Evolutionary conservation across 2,888 invertebrate species (phyloP).

Genomic region (Metopia argyrocephala): DNA sequence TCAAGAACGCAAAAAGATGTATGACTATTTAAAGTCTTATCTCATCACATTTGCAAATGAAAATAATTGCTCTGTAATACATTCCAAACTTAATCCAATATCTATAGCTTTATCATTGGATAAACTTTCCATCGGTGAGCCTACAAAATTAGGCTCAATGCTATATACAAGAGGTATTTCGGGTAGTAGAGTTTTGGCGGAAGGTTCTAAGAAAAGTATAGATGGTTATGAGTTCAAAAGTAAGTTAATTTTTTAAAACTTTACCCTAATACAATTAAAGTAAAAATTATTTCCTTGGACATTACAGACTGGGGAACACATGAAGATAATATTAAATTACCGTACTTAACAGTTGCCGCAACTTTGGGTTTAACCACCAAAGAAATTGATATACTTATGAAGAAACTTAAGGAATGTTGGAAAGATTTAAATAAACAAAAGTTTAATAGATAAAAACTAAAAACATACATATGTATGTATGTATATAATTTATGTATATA

Average conservation of each 20-base stretch:
- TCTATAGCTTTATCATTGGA: slow-evolving; percentile 81
- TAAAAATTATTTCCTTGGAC: too few relatives aligned
- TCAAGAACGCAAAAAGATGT: slow-evolving; percentile 82
- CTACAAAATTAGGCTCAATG: slow-evolving; percentile 83
- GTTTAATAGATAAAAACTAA: neutral
- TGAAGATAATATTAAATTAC: slow-evolving; percentile 75
- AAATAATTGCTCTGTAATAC: slow-evolving; percentile 79
- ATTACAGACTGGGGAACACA: slow-evolving; percentile 88
- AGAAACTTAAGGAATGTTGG: slow-evolving; percentile 81
- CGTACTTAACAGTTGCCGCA: slow-evolving; percentile 88
- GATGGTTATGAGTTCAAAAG: slow-evolving; percentile 81
- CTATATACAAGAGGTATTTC: slow-evolving; percentile 86
- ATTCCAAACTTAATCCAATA: slow-evolving; percentile 83
- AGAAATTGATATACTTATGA: slow-evolving; percentile 85
- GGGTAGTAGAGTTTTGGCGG: slow-evolving; percentile 83
- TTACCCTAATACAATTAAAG: too few relatives aligned
- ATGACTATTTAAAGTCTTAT: slow-evolving; percentile 81
- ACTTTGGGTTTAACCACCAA: slow-evolving; percentile 83
- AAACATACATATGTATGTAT: too few relatives aligned
- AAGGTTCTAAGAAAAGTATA: slow-evolving; percentile 80
- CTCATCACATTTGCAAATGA: slow-evolving; percentile 80
- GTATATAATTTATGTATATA: too few relatives aligned
- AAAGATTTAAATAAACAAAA: slow-evolving; percentile 36
- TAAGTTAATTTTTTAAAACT: slow-evolving; percentile 69
- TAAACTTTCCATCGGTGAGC: slow-evolving; percentile 67